phyloP scores from a whole-genome alignment of 2,888 invertebrate species.

The Melanostoma mellinum region DNA sequence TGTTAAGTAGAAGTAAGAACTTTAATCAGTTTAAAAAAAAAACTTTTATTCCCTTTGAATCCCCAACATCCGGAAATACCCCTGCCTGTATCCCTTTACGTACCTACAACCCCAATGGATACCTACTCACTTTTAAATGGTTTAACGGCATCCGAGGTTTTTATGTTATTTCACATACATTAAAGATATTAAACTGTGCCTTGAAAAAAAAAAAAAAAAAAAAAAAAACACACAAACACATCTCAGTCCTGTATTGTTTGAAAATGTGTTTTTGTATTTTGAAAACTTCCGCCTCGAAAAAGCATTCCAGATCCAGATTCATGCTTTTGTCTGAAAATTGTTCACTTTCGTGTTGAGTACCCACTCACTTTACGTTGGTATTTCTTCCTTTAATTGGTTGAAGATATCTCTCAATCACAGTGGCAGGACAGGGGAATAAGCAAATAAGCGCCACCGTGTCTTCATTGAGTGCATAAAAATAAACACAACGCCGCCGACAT shows the following conservation, averaged over 20 bases:
- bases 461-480: conserved; percentile 12
- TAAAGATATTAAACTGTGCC: too few species aligned
- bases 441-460: conserved; percentile 42
- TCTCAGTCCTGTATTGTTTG: not conserved
- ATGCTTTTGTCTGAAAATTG: too few species aligned
- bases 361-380: not conserved
- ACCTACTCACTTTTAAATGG: conserved; percentile 15
- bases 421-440: not conserved
- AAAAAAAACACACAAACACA: not conserved
- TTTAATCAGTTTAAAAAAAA: conserved; percentile 54
- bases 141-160: conserved; percentile 15
- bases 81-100: not conserved
- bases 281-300: too few species aligned
- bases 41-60: conserved; percentile 11
- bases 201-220: not conserved
- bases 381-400: conserved; percentile 45
- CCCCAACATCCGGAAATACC: conserved; percentile 21
- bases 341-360: not conserved
- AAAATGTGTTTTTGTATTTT: too few species aligned
- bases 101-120: not conserved
- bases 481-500: conserved; percentile 26
- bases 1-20: not conserved
- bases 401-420: conserved; percentile 56
- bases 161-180: conserved; percentile 9
- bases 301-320: too few species aligned